Percentiles rank a stretch among this genome's conserved stretches.
Evolutionary conservation across 2,113 vertebrate genomes (phyloP).

Genomic region (Halichoerus grypus): DNA sequence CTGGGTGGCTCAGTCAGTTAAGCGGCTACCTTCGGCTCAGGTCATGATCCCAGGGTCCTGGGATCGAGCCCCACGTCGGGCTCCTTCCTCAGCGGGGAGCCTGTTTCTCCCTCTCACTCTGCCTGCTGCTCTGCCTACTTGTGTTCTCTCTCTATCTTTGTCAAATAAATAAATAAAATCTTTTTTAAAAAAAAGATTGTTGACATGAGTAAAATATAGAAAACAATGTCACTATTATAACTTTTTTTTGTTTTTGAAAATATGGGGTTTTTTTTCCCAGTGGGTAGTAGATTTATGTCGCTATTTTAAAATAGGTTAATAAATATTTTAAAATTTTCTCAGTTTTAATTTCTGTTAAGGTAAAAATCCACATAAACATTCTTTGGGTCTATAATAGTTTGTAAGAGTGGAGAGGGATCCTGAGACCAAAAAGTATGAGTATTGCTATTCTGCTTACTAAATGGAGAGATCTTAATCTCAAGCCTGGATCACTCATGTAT

Average conservation of each 20-base stretch:
- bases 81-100: too few relatives aligned
- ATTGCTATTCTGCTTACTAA: background rate
- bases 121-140: too few relatives aligned
- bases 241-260: background rate
- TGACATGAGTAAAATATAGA: background rate
- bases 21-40: too few relatives aligned
- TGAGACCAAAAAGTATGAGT: background rate
- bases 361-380: background rate
- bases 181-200: background rate
- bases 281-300: background rate
- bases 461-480: background rate
- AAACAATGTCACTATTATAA: background rate
- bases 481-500: background rate
- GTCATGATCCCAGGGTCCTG: too few relatives aligned
- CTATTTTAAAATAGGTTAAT: background rate
- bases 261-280: background rate
- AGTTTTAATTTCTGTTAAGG: constrained; percentile 29
- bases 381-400: background rate
- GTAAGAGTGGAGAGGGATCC: background rate
- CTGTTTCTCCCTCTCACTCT: too few relatives aligned
- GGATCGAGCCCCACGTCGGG: too few relatives aligned
- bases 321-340: background rate
- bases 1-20: too few relatives aligned
- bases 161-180: too few relatives aligned
- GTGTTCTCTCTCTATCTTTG: too few relatives aligned